Percentiles rank a stretch among this genome's conserved stretches.
Evolutionary conservation across 2,113 vertebrate genomes (phyloP).

Genomic region (Diadophis punctatus): DNA sequence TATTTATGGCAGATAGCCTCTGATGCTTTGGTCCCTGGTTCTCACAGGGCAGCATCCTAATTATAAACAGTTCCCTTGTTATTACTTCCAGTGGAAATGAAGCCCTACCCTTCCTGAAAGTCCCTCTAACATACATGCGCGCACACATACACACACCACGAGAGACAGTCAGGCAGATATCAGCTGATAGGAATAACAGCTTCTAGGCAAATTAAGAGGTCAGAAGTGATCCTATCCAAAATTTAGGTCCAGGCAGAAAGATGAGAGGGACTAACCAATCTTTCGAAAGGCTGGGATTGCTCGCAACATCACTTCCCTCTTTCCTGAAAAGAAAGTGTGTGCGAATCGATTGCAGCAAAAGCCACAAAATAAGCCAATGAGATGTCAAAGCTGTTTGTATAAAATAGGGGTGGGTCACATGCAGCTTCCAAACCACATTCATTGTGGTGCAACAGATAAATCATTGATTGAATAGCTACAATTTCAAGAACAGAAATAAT

Average conservation of each 20-base stretch:
- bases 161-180: slow-evolving; percentile 64
- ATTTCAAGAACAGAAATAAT: background rate
- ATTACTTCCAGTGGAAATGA: background rate
- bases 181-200: slow-evolving; percentile 66
- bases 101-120: slow-evolving; percentile 34
- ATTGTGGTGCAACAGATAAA: background rate
- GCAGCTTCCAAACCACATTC: background rate
- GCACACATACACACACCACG: slow-evolving; percentile 21
- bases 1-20: accelerated
- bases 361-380: background rate
- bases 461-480: background rate
- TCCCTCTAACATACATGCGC: background rate
- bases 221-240: slow-evolving; percentile 44
- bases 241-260: accelerated
- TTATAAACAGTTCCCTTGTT: background rate
- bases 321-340: background rate
- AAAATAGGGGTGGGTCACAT: background rate
- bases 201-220: slow-evolving; percentile 51
- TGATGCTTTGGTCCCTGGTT: background rate
- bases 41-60: background rate
- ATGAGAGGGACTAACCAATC: slow-evolving; percentile 21
- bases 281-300: background rate
- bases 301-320: background rate
- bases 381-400: background rate
- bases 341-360: background rate